Conservation (phyloP, 2,888 invertebrate species). For the Seira musarum region DNA sequence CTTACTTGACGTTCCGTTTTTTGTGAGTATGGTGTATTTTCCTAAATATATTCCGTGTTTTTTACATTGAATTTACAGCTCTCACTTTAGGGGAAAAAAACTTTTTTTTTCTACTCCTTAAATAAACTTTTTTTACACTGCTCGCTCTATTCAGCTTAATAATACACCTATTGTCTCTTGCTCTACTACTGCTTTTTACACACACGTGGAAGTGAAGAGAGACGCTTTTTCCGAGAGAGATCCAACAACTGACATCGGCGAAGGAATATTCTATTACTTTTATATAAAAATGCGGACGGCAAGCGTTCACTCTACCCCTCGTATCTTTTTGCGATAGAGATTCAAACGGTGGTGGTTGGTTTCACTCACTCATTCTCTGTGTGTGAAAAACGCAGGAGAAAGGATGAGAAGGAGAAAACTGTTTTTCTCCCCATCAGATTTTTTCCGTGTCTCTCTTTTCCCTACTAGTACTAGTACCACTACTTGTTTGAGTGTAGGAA, state of each 20-base stretch:
- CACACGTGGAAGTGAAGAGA: not conserved
- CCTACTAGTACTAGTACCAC: not conserved
- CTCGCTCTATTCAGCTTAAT: not conserved
- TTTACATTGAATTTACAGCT: not conserved
- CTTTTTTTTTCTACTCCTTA: not conserved
- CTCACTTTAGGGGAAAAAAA: not conserved
- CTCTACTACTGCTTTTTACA: no score
- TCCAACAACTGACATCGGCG: not conserved
- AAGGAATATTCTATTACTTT: not conserved
- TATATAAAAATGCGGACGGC: not conserved
- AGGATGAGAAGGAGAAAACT: constrained; percentile 8
- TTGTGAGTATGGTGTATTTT: not conserved
- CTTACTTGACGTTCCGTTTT: not conserved
- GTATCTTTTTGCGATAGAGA: not conserved
- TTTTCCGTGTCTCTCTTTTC: not conserved
- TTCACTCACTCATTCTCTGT: not conserved
- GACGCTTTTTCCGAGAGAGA: not conserved
- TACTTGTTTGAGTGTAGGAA: not conserved
- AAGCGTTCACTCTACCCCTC: not conserved
- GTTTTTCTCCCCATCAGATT: not conserved
- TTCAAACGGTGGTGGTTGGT: not conserved
- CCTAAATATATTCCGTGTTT: no score
- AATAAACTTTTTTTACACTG: not conserved
- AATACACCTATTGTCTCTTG: not conserved
- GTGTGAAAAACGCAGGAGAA: not conserved